A percentile compares a stretch with the other conserved stretches of the same genome.
Conservation (phyloP, 2,797 vertebrate species). For the Argya squamiceps region DNA sequence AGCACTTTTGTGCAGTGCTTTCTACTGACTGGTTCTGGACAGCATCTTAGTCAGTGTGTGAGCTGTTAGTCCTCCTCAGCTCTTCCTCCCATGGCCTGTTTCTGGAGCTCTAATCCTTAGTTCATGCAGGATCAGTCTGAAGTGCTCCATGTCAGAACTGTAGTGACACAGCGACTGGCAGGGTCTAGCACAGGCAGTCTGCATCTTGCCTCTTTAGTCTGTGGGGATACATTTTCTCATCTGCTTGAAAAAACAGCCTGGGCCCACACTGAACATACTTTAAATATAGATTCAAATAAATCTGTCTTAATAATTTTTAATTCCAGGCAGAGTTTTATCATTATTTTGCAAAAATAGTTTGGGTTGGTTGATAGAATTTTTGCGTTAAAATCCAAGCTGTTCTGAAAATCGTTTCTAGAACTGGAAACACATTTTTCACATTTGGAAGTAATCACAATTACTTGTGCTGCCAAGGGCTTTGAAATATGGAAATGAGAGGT, state of each 20-base stretch:
- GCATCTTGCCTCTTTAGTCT: background rate
- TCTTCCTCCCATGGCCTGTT: background rate
- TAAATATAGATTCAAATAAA: background rate
- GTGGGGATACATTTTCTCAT: background rate
- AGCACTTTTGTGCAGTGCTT: background rate
- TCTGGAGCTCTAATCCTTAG: background rate
- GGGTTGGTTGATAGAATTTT: constrained; percentile 60
- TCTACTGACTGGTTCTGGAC: background rate
- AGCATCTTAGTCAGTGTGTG: background rate
- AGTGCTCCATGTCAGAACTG: background rate
- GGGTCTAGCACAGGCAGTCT: background rate
- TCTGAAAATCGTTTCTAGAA: constrained; percentile 17
- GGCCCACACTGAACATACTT: background rate
- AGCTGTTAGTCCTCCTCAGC: background rate
- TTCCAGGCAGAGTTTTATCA: constrained; percentile 39
- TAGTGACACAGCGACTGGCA: background rate
- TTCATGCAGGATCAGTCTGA: background rate
- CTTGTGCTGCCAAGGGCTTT: constrained; percentile 41
- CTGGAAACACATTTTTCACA: constrained; percentile 19
- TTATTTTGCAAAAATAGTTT: constrained; percentile 40
- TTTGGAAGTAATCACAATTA: constrained; percentile 45
- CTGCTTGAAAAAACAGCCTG: constrained; percentile 4
- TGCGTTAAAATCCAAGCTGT: constrained; percentile 23
- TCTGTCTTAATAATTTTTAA: background rate
- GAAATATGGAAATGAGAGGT: constrained; percentile 79